Percentiles rank a stretch among this genome's conserved stretches.
Evolutionary conservation across 2,888 invertebrate species (phyloP).

Genomic region (Dioctria linearis): DNA sequence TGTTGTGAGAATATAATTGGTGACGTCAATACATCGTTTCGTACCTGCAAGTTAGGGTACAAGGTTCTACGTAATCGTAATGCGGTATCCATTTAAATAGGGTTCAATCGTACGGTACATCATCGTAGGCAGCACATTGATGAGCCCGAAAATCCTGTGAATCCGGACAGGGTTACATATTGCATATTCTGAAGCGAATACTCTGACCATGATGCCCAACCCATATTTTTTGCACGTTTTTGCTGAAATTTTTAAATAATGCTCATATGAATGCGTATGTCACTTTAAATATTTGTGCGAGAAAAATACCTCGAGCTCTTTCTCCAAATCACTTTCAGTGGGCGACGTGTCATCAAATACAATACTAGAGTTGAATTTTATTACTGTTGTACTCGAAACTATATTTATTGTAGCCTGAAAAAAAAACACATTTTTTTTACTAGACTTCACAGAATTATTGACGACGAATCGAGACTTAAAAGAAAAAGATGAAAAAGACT

Average conservation of each 20-base stretch:
- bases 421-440: not conserved
- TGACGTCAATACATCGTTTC: conserved; percentile 12
- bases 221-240: conserved; percentile 71
- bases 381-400: conserved; percentile 64
- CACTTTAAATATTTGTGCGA: conserved; percentile 18
- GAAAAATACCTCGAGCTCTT: conserved; percentile 66
- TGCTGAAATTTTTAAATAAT: conserved; percentile 66
- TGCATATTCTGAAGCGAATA: conserved; percentile 90
- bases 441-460: no score
- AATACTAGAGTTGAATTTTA: conserved; percentile 69
- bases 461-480: no score
- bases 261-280: not conserved
- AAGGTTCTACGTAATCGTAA: conserved; percentile 86
- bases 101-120: conserved; percentile 85
- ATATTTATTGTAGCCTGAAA: conserved; percentile 64
- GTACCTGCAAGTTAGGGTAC: conserved; percentile 87
- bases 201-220: conserved; percentile 92
- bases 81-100: conserved; percentile 89
- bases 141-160: conserved; percentile 86
- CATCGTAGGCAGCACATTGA: conserved; percentile 90
- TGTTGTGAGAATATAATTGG: no score
- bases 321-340: conserved; percentile 70
- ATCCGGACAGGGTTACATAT: conserved; percentile 92
- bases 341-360: conserved; percentile 71
- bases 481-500: no score